Evolutionary conservation across 2,113 vertebrate genomes (phyloP).

Genomic region (Trogon melanurus): DNA sequence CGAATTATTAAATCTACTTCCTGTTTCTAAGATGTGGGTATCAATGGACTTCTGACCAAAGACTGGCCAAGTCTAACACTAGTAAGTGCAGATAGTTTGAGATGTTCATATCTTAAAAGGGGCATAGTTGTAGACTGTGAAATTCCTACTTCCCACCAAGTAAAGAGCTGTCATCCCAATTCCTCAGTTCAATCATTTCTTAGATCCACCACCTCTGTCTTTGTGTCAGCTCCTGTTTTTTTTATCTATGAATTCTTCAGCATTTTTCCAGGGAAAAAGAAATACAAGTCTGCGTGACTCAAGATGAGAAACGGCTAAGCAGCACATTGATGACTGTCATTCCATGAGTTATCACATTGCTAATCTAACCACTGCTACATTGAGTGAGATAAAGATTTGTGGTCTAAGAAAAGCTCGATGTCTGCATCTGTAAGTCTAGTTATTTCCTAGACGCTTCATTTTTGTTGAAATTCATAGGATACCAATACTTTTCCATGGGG

Average conservation of each 20-base stretch:
- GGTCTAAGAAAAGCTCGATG: neutral
- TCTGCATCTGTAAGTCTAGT: neutral
- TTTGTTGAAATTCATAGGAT: neutral
- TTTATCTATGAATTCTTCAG: conserved; percentile 51
- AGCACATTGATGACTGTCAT: neutral
- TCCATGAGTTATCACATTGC: neutral
- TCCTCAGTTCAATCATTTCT: neutral
- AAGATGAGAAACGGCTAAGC: neutral
- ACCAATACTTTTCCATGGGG: neutral
- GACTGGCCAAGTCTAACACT: neutral
- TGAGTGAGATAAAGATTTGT: neutral
- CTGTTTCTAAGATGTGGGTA: neutral
- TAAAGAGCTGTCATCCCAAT: neutral
- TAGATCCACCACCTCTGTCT: conserved; percentile 8
- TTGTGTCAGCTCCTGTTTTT: neutral
- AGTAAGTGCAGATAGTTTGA: neutral
- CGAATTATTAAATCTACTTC: neutral
- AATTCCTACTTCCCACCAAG: neutral
- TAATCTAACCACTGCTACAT: neutral
- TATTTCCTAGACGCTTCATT: neutral
- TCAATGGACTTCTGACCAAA: neutral
- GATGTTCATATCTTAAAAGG: neutral
- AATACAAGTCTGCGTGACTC: neutral
- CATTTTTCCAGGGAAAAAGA: conserved; percentile 7
- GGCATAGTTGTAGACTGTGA: neutral